Percentiles rank a stretch among this genome's conserved stretches.
These are phyloP conservation scores for Abscondita cerata DNA, from an alignment of 2,888 invertebrate genomes.

Conservation along the genomic window DNA sequence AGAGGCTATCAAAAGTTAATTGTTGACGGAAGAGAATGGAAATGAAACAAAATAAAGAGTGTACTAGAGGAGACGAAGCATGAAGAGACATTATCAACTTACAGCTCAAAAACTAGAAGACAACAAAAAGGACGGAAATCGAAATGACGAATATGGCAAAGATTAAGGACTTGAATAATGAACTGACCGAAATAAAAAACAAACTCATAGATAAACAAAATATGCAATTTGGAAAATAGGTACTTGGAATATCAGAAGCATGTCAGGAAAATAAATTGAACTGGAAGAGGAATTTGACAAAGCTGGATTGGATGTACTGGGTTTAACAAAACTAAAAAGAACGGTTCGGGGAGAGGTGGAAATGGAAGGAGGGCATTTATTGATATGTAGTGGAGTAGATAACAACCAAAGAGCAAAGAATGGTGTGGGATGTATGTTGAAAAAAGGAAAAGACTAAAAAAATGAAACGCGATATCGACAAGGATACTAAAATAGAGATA, in stretches of 20 bases:
- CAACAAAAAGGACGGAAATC: not conserved
- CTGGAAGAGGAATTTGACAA: no score
- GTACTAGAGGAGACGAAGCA: not conserved
- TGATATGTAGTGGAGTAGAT: no score
- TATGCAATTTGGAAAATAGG: not conserved
- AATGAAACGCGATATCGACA: no score
- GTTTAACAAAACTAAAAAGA: not conserved
- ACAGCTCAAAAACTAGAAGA: not conserved
- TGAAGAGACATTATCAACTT: not conserved
- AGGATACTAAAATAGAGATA: no score
- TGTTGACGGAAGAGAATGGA: slow-evolving; percentile 1
- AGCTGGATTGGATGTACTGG: not conserved
- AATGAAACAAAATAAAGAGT: not conserved
- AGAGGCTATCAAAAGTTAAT: not conserved
- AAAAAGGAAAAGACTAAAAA: no score
- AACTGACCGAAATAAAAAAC: not conserved
- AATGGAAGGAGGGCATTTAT: not conserved
- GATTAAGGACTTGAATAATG: not conserved
- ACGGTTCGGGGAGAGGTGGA: not conserved
- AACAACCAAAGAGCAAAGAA: no score
- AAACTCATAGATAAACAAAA: not conserved
- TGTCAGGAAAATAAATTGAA: no score
- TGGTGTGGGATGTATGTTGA: no score
- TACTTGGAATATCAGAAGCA: no score
- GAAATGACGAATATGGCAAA: slow-evolving; percentile 5